Base-by-base conservation (phyloP, 1,140 invertebrate genomes). In the Polyergus mexicanus region DNA sequence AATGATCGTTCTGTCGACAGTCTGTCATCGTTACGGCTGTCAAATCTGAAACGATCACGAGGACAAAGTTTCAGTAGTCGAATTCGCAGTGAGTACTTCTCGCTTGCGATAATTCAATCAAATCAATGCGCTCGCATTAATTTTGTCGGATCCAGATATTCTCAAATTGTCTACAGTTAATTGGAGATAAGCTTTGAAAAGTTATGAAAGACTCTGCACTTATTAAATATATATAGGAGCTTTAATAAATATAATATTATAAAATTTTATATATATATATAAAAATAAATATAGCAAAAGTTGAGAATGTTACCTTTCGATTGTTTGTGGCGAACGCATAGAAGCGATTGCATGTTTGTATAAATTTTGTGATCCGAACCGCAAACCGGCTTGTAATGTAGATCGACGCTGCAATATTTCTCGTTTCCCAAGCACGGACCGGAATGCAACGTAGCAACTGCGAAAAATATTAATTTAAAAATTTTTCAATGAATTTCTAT, bases 301-400 rank as follows among this genome's bases (percentile, higher is more conserved):
- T 78, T 54, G 32, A 38, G 28, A 28, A 19, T 8, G 0, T 87
- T 72, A 80, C 66, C 41, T 25, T 4, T 32, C 1, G n/a, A 72
- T 28, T 74, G 22, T 3, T 58, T 90, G 5, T 81, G 66, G 71
- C 91, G 91, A 71, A 92, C 78, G 84, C 93, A 93, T 7, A 86
- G 54, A 35, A 94, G 72, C n/a, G 92, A 91, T 35, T 92, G 84
- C 11, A 88, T 28, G 75, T 94, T 94, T 25, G 89, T 88, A 68
- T 94, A 94, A 7, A 93, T 93, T 6, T 87, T 77, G 13, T 89
- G 87, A 84, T 94, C 93, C 32, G 74, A 88, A 4, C 91, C 93
- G 69, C 94, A 94, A 11, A 94, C 87, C 0, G 92, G 93, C 8
- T 78, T n/a, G 38, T 93, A 94, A 86, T 92, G 72, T 62, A 91